Base-by-base conservation (phyloP, 2,888 invertebrate genomes). In the Rotaria macrura region DNA sequence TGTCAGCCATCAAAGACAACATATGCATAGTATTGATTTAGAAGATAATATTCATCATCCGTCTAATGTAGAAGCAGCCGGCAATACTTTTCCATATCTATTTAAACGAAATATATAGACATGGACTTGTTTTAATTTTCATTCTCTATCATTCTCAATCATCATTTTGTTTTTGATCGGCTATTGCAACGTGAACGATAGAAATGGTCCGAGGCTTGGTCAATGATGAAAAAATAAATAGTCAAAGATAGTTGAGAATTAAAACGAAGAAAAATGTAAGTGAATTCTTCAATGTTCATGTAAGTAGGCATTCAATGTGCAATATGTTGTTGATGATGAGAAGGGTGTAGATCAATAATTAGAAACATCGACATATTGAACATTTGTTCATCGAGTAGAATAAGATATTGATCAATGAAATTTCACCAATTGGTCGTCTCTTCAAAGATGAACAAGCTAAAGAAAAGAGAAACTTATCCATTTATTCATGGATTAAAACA, bases 241-340 rank as follows among this genome's bases (percentile, higher is more conserved):
- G 34, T 65, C 65, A 65, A 65, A 65, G 34, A 65, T 65, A 20
- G 34, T 65, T 65, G 65, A 34, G 20, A 65, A 65, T 14, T 17
- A 65, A 12, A 65, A 65, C 34, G 23, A n/a, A n/a, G n/a, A n/a
- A n/a, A 52, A 34, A 65, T n/a, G n/a, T n/a, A n/a, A n/a, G n/a
- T n/a, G n/a, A n/a, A n/a, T n/a, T n/a, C n/a, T n/a, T n/a, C n/a
- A n/a, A n/a, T n/a, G n/a, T n/a, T n/a, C n/a, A n/a, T n/a, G n/a
- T n/a, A 65, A 65, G 65, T 65, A 34, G 34, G 65, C 34, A 65
- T 34, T 34, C 65, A 65, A 65, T 34, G 34, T 65, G 65, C 79
- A 79, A 79, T 79, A 40, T 79, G 79, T 79, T 79, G 79, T 43
- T 79, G 79, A 43, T 79, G n/a, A n/a, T n/a, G n/a, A n/a, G n/a